Percentiles rank a stretch among this genome's conserved stretches.
These are phyloP conservation scores for Panurus biarmicus DNA, from an alignment of 2,113 vertebrate species.

Conservation along the genomic window DNA sequence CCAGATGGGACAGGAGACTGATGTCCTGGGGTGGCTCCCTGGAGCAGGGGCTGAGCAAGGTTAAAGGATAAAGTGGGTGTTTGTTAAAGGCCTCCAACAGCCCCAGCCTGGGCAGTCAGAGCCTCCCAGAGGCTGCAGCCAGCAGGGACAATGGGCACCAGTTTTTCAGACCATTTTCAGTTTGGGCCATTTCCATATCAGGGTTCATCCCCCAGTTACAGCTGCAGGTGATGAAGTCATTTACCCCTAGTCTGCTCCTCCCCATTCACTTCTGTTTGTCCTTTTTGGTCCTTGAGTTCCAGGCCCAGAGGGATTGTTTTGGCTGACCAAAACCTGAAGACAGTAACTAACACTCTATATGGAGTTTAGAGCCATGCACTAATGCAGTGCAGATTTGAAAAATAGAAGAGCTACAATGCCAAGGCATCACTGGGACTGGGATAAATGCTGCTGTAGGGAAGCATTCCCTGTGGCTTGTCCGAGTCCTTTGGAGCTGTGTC, in stretches of 20 bases:
- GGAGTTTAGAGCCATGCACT: neutral
- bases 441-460: neutral
- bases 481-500: neutral
- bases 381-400: neutral
- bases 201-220: neutral
- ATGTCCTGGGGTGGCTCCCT: accelerated
- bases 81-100: neutral
- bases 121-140: neutral
- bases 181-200: neutral
- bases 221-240: neutral
- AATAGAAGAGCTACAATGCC: no score
- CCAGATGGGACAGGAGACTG: neutral
- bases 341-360: neutral
- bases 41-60: neutral
- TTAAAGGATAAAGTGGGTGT: neutral
- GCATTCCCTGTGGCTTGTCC: neutral
- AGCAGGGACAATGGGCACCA: neutral
- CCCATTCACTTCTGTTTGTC: accelerated
- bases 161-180: accelerated
- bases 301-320: neutral
- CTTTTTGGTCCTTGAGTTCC: neutral
- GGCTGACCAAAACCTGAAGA: neutral
- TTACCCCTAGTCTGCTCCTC: neutral
- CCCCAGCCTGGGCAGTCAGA: neutral
- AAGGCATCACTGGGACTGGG: accelerated